A percentile compares a stretch with the other conserved stretches of the same genome.
These are phyloP conservation scores for Gallinago jamesoni DNA, from an alignment of 2,113 vertebrate genomes.

Conservation along the genomic window DNA sequence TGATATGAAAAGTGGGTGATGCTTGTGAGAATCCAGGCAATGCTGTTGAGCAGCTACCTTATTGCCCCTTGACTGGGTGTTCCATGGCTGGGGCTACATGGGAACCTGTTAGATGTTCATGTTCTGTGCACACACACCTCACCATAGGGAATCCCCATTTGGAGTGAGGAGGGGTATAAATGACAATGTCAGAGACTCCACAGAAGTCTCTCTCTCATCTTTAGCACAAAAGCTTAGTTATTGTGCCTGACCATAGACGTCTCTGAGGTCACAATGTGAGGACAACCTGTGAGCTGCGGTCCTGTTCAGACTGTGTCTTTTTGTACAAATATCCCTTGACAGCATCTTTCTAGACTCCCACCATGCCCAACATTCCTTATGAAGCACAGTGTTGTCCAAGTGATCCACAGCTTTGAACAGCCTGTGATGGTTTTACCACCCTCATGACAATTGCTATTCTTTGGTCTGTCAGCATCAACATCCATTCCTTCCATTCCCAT, in stretches of 20 bases:
- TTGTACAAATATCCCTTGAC: not conserved
- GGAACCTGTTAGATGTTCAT: not conserved
- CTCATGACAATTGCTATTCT: not conserved
- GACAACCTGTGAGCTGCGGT: not conserved
- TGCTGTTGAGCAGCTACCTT: not conserved
- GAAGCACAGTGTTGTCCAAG: not conserved
- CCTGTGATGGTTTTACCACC: not conserved
- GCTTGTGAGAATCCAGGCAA: not conserved
- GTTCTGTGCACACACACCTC: not conserved
- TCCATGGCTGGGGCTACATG: not conserved
- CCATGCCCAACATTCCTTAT: not conserved
- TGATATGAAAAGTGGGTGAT: not conserved
- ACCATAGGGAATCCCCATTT: not conserved
- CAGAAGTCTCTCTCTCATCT: not conserved
- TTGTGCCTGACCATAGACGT: not conserved
- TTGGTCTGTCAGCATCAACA: not conserved
- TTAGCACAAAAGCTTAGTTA: not conserved
- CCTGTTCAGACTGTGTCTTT: not conserved
- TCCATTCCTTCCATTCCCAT: not conserved
- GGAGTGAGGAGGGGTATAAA: not conserved
- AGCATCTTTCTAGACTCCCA: not conserved
- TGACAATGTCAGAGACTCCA: not conserved
- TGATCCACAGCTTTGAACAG: not conserved
- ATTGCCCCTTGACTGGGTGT: not conserved
- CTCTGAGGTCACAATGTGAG: not conserved